Evolutionary conservation across 2,888 invertebrate species (phyloP), one percentile per base, ranked within the genome.

Genomic region (Andricus quercusramuli): DNA sequence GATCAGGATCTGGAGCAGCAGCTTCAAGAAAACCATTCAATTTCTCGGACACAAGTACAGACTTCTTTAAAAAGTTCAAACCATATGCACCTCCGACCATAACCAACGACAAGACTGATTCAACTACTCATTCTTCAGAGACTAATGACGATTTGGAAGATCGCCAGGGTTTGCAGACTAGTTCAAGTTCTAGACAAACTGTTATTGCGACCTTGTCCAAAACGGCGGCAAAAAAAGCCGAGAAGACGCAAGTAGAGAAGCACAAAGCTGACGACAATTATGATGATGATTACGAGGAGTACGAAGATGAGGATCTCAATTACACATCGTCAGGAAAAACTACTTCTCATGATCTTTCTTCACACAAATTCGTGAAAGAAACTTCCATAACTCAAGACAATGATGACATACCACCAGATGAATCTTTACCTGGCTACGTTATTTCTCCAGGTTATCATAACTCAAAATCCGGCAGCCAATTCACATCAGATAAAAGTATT

Each of bases 371-470:
- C 9, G 8, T 47, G 1, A 74, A 56, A 87, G 13, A 74, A 59
- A 37, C 64, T n/a, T 32, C 32, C 6, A n/a, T 20, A 17, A 51
- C 37, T 41, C 94, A 94, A 84, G 94, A 94, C 85, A 94, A 94
- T 74, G 94, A 94, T 89, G 91, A 95, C 37, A 93, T 96, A 81
- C 95, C 95, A 89, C 95, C 96, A 1, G 96, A 96, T 20, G 94
- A 96, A 87, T 91, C 94, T 80, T 90, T 97, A 86, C 95, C 96
- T 77, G 95, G 97, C 79, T 95, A 96, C 91, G 94, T 94, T 86
- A 94, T 97, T 91, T 95, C 97, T 80, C 89, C 94, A 44, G 95
- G 97, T 82, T 95, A 96, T 78, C 94, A 96, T 77, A 96, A 95
- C 74, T 56, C 74, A 8, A 74, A 74, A 70, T 29, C 41, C 6